Conservation (phyloP, 2,888 invertebrate species). For the Eremobia ochroleuca region DNA sequence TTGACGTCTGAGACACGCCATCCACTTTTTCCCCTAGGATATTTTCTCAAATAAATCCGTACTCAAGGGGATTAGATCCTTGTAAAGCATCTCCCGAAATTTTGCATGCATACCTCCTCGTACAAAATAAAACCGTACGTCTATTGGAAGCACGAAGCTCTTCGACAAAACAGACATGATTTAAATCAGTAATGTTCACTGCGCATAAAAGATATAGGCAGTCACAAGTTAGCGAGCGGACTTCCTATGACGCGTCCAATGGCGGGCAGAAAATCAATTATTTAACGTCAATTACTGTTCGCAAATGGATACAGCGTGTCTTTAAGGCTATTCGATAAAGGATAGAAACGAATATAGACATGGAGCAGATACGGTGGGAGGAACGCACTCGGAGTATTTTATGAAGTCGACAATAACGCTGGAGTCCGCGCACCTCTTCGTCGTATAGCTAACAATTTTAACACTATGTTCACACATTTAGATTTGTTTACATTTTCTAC, state of each 20-base stretch:
- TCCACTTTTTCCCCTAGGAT: no score
- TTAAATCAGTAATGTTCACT: neutral
- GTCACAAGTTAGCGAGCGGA: conserved; percentile 30
- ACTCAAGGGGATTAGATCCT: no score
- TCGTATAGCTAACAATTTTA: no score
- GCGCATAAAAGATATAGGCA: neutral
- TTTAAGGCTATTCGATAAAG: conserved; percentile 56
- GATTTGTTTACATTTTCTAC: no score
- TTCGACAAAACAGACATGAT: neutral
- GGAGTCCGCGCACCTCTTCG: no score
- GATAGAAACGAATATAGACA: conserved; percentile 46
- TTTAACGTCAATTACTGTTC: conserved; percentile 60
- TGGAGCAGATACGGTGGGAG: neutral
- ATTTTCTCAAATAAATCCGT: no score
- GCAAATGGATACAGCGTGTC: conserved; percentile 54
- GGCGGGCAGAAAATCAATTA: conserved; percentile 58
- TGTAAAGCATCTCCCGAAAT: neutral
- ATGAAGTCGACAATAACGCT: no score
- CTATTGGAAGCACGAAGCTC: neutral
- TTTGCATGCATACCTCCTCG: neutral
- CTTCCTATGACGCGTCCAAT: conserved; percentile 44
- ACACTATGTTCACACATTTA: no score
- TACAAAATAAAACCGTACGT: neutral
- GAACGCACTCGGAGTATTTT: neutral
- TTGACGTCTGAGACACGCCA: no score